phyloP scores from a whole-genome alignment of 2,888 invertebrate genomes.

The Aphidius colemani region DNA sequence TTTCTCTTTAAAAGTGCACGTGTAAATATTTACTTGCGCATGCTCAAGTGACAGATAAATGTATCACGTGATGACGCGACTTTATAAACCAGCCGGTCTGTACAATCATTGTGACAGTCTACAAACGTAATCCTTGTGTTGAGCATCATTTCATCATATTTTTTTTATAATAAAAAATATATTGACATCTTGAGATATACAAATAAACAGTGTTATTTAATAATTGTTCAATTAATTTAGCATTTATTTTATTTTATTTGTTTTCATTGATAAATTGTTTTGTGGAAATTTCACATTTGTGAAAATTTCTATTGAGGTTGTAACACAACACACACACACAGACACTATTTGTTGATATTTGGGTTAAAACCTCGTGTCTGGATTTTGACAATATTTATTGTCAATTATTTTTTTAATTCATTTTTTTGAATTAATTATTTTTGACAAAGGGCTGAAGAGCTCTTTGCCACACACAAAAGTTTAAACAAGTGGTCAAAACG shows the following conservation, averaged over 20 bases:
- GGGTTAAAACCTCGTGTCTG: not conserved
- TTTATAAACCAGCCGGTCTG: constrained; percentile 58
- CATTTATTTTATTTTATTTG: too few relatives aligned
- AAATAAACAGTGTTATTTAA: too few relatives aligned
- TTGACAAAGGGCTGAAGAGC: not conserved
- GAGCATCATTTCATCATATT: not conserved
- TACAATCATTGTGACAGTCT: constrained; percentile 40
- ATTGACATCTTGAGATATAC: too few relatives aligned
- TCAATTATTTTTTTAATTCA: not conserved
- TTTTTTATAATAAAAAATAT: not conserved
- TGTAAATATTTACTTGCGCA: constrained; percentile 57
- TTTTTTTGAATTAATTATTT: not conserved
- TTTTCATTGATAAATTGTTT: too few relatives aligned
- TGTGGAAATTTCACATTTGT: too few relatives aligned
- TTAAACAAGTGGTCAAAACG: constrained; percentile 48
- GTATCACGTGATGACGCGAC: constrained; percentile 53
- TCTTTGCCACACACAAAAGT: constrained; percentile 21
- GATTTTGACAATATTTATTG: not conserved
- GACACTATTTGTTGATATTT: too few relatives aligned
- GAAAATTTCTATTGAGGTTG: too few relatives aligned
- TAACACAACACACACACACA: too few relatives aligned
- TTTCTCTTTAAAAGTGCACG: constrained; percentile 40
- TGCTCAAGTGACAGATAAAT: constrained; percentile 40
- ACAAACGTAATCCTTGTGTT: constrained; percentile 21
- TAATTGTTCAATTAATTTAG: too few relatives aligned